Conservation (phyloP, 2,888 invertebrate genomes). For the Stenotaenia linearis region DNA sequence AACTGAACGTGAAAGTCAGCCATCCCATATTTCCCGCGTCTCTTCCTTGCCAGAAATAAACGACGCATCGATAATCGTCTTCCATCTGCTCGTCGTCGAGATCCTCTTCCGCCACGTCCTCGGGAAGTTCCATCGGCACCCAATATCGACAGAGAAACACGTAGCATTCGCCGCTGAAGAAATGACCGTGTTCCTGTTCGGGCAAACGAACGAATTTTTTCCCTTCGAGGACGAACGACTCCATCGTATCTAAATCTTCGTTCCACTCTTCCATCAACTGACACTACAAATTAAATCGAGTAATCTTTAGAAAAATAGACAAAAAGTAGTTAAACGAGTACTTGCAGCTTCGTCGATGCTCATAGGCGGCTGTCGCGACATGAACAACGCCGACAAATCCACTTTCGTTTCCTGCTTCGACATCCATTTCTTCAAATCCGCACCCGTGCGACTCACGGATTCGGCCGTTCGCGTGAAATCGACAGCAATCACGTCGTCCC, state of each 20-base stretch:
- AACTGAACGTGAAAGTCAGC: slow-evolving; percentile 95
- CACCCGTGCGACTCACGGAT: slow-evolving; percentile 92
- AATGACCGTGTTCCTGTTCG: slow-evolving; percentile 83
- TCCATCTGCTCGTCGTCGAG: slow-evolving; percentile 52
- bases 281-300: slow-evolving; percentile 45
- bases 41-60: slow-evolving; percentile 96
- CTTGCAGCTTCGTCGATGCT: slow-evolving; percentile 66
- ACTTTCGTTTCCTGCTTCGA: slow-evolving; percentile 55
- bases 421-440: slow-evolving; percentile 69
- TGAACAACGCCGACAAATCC: slow-evolving; percentile 91
- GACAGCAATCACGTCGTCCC: slow-evolving; percentile 98
- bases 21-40: slow-evolving; percentile 99
- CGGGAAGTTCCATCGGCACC: slow-evolving; percentile 62
- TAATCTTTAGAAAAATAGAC: no score
- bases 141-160: slow-evolving; percentile 97
- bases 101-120: slow-evolving; percentile 54
- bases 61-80: slow-evolving; percentile 83
- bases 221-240: slow-evolving; percentile 92
- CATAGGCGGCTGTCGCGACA: slow-evolving; percentile 88
- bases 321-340: no score
- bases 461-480: slow-evolving; percentile 98
- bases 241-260: slow-evolving; percentile 96
- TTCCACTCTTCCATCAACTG: slow-evolving; percentile 94
- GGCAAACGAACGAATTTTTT: slow-evolving; percentile 95
- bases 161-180: slow-evolving; percentile 93